A percentile compares a stretch with the other conserved stretches of the same genome.
These are phyloP conservation scores for Chaetorhynchus papuensis DNA, from an alignment of 2,113 vertebrate genomes.

Conservation along the genomic window DNA sequence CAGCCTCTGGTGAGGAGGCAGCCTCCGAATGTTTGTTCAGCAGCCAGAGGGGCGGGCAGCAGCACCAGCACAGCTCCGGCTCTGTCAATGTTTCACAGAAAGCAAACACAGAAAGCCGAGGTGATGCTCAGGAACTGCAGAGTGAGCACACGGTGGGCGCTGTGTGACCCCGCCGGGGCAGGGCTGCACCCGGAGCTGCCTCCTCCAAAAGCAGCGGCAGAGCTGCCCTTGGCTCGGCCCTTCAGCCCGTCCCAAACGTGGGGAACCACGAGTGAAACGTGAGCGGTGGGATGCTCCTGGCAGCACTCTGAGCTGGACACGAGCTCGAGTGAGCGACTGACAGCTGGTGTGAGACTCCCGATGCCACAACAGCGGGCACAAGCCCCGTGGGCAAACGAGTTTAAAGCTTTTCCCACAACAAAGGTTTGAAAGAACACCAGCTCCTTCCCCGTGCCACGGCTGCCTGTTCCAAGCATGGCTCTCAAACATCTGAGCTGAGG, in stretches of 20 bases:
- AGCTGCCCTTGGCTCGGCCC: not conserved
- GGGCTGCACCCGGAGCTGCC: not conserved
- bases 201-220: not conserved
- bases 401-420: not conserved
- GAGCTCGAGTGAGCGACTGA: not conserved
- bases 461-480: not conserved
- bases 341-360: not conserved
- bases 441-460: not conserved
- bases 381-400: not conserved
- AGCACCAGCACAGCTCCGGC: not conserved
- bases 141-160: accelerated
- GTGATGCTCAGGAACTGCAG: not conserved
- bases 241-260: not conserved
- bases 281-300: not conserved
- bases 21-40: not conserved
- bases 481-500: not conserved
- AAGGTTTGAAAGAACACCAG: not conserved
- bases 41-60: accelerated
- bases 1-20: not conserved
- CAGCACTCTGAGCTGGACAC: accelerated
- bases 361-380: not conserved
- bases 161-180: not conserved
- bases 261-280: accelerated
- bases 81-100: not conserved
- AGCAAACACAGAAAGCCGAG: not conserved